Conservation (phyloP, 2,113 vertebrate genomes). For the Tragelaphus scriptus region DNA sequence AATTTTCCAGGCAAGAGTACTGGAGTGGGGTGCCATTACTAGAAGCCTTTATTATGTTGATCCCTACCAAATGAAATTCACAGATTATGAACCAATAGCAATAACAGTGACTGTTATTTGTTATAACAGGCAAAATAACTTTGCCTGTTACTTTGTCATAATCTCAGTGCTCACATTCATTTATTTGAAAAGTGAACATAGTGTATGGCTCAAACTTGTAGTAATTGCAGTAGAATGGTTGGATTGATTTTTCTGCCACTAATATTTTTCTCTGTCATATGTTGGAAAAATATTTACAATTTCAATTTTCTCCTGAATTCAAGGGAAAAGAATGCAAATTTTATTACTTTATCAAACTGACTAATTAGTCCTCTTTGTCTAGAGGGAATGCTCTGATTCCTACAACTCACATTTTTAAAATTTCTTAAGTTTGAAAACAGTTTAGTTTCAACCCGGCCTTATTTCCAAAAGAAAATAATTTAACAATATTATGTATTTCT, state of each 20-base stretch:
- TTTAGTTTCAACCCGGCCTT: conserved; percentile 3
- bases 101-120: neutral
- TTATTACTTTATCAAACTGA: neutral
- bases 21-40: no score
- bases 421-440: neutral
- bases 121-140: neutral
- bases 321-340: neutral
- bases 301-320: conserved; percentile 17
- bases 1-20: no score
- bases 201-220: conserved; percentile 13
- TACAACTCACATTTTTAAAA: conserved; percentile 7
- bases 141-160: neutral
- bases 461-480: conserved; percentile 31
- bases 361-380: conserved; percentile 14
- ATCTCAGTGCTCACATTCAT: neutral
- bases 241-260: conserved; percentile 36
- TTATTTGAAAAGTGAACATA: conserved; percentile 4
- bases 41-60: neutral
- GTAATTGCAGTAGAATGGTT: neutral
- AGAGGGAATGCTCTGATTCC: neutral
- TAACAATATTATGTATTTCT: conserved; percentile 26
- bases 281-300: neutral
- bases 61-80: neutral
- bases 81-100: neutral
- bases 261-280: conserved; percentile 21